Evolutionary conservation across 2,113 vertebrate species (phyloP), one percentile per base, ranked within the genome.

Genomic region (Nesogale talazaci): DNA sequence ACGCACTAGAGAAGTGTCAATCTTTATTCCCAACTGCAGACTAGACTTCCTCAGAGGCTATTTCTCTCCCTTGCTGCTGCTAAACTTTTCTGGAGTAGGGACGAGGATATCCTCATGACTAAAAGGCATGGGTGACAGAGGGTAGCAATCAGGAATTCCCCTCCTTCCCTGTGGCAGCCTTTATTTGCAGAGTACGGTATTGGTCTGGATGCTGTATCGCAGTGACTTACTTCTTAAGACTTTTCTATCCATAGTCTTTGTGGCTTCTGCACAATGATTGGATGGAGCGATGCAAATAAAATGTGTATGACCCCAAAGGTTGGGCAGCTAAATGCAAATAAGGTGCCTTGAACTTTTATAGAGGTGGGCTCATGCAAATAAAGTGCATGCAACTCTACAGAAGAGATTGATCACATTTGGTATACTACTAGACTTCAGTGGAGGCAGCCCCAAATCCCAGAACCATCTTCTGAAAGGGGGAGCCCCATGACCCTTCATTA

Each of bases 31-130:
- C 42, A 61, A 34, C n/a, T 78, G 38, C 67, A 88, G 87, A 92
- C 46, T 91, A 65, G 76, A 92, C 85, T 93, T 52, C 27, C 31
- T 95, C n/a, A 61, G 85, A 85, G 31, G 69, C 87, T 79, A 83
- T 93, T 9, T 89, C 38, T 61, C 86, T 89, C 46, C 15, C 29
- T 90, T 83, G 61, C 20, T 88, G 56, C 86, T 88, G 19, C 69
- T 59, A 86, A 91, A 7, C 5, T 90, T 90, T 78, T 90, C 63
- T 80, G 67, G 36, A 27, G 94, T 46, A 92, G 46, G 29, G 75
- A 92, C 46, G 38, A 92, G 79, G 70, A 67, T 19, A 80, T n/a
- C 2, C 7, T 78, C 19, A 31, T 29, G 34, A 56, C 27, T 83
- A 57, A 91, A 92, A 75, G 67, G 46, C 88, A 63, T 90, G 56